Base-by-base conservation (phyloP, 2,888 invertebrate genomes). In the Cremastobaeus sp. region DNA sequence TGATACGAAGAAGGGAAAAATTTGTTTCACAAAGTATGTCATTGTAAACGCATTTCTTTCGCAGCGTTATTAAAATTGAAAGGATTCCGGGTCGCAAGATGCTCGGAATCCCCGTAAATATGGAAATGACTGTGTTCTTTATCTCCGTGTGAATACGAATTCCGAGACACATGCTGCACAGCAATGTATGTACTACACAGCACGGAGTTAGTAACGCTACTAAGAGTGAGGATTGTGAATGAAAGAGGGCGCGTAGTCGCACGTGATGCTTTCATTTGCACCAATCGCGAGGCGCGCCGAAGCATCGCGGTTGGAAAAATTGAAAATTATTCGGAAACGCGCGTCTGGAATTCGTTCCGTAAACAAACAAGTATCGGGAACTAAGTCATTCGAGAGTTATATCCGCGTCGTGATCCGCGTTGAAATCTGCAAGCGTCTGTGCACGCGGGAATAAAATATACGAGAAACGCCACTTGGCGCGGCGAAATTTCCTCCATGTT, bases 91-190 rank as follows among this genome's bases (percentile, higher is more conserved):
- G 72, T 62, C 72, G 72, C 66, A 50, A 72, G 72, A 66, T 72
- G 66, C 60, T 60, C 21, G 48, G 48, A 60, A 65, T 59, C 57
- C 65, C 47, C 45, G 72, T 64, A 72, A 72, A 66, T 72, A 71
- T 71, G 71, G 71, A 65, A 66, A 70, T 70, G 62, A 57, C 59
- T 66, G 66, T 54, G 59, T 65, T 72, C 65, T 72, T 72, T 65
- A 72, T 72, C 72, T 60, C 47, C 65, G 65, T 72, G 72, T 65
- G 65, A 72, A 72, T 65, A 65, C 72, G 65, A 72, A 72, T 72
- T 65, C 60, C 55, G 55, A 21, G 55, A 72, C 72, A 72, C 66
- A 59, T 72, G 66, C 54, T 66, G 60, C 47, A 57, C 62, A 45
- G 52, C 59, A 71, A 65, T 71, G 59, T 65, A 71, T 64, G 59